Conservation (phyloP, 1,140 invertebrate genomes). For the Spodoptera litura region DNA sequence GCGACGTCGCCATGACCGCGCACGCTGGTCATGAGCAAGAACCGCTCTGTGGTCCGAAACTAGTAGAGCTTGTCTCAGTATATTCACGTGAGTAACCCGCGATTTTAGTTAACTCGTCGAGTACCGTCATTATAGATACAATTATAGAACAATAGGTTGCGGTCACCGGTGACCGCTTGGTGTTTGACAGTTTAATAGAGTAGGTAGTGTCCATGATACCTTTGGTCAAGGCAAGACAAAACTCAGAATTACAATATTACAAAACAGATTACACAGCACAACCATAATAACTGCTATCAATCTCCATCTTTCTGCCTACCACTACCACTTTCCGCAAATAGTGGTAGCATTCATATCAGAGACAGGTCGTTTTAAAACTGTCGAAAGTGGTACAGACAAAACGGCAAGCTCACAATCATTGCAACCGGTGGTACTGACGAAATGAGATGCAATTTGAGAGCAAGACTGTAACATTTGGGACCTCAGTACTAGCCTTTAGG, state of each 20-base stretch:
- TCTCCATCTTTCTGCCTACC: constrained; percentile 8
- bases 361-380: constrained; percentile 37
- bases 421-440: constrained; percentile 70
- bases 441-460: constrained; percentile 80
- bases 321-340: constrained; percentile 19
- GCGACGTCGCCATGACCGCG: too few species aligned
- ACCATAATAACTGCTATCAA: constrained; percentile 28
- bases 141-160: too few species aligned
- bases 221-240: neutral
- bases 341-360: constrained; percentile 28
- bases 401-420: constrained; percentile 69
- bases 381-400: constrained; percentile 37
- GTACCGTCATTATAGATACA: too few species aligned
- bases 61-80: too few species aligned
- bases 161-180: too few species aligned
- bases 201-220: too few species aligned
- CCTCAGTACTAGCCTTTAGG: constrained; percentile 67
- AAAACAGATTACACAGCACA: constrained; percentile 2
- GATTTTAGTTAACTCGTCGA: too few species aligned
- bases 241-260: constrained; percentile 15
- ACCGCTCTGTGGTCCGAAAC: too few species aligned
- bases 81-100: too few species aligned
- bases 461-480: constrained; percentile 77
- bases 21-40: too few species aligned
- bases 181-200: too few species aligned